These are phyloP conservation scores for Siniperca scherzeri DNA, from an alignment of 2,797 vertebrate genomes.

Conservation along the genomic window DNA sequence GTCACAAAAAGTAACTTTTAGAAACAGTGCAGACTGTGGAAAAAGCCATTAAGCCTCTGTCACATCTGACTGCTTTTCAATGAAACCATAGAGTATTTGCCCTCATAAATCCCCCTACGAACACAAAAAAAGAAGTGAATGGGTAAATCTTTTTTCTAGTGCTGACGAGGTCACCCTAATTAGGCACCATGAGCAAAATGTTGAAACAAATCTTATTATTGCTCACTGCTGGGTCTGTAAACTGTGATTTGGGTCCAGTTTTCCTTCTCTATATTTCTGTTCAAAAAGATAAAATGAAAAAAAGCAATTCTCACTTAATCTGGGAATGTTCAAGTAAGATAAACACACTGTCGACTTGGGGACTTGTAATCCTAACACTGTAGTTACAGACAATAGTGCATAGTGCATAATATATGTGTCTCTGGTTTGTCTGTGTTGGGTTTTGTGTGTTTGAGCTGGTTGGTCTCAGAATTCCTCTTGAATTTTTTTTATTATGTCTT, in stretches of 20 bases:
- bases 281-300: neutral
- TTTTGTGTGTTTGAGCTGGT: conserved; percentile 10
- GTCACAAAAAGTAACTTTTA: conserved; percentile 48
- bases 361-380: conserved; percentile 63
- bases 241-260: conserved; percentile 21
- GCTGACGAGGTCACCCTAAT: conserved; percentile 64
- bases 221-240: conserved; percentile 37
- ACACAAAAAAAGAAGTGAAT: conserved; percentile 26
- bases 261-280: conserved; percentile 26
- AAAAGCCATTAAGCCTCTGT: conserved; percentile 79
- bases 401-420: neutral
- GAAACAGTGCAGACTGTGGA: conserved; percentile 58
- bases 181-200: conserved; percentile 50
- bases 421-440: conserved; percentile 15
- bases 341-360: conserved; percentile 43
- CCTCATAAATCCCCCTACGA: conserved; percentile 44
- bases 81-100: conserved; percentile 59
- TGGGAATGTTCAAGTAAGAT: conserved; percentile 61
- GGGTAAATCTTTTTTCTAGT: conserved; percentile 38
- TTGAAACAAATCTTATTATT: conserved; percentile 55
- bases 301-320: conserved; percentile 42
- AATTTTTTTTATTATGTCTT: conserved; percentile 1
- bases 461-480: neutral
- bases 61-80: conserved; percentile 80
- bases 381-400: conserved; percentile 38